Conservation (phyloP, 2,888 invertebrate genomes). For the Mesodorylaimus sp. region DNA sequence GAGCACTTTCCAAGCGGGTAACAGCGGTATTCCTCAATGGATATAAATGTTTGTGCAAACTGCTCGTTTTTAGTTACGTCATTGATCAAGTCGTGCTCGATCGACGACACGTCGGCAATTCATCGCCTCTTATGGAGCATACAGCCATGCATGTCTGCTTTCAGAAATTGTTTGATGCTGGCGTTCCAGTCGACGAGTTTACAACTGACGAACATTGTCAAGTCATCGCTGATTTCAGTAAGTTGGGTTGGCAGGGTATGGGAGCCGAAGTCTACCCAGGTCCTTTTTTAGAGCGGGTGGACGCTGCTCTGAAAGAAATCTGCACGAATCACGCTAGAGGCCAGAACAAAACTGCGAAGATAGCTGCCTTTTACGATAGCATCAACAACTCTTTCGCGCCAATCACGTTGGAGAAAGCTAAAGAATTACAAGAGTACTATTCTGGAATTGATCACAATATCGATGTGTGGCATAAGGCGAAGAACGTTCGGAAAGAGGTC, state of each 20-base stretch:
- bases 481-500: no score
- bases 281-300: background rate
- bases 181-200: background rate
- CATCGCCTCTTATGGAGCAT: background rate
- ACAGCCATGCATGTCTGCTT: background rate
- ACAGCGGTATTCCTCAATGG: background rate
- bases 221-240: background rate
- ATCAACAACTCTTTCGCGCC: background rate
- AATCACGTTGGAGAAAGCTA: background rate
- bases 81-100: background rate
- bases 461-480: background rate
- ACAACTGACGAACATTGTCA: background rate
- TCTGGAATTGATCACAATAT: background rate
- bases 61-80: background rate
- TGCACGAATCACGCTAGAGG: background rate
- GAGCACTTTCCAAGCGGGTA: background rate
- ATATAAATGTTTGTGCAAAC: background rate
- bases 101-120: background rate
- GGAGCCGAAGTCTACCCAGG: no score
- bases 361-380: background rate
- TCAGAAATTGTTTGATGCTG: background rate
- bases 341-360: background rate
- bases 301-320: background rate
- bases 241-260: background rate
- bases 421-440: background rate